Percentiles rank a stretch among this genome's conserved stretches.
These are phyloP conservation scores for Pomacea maculata DNA, from an alignment of 1,140 invertebrate species.

Conservation along the genomic window DNA sequence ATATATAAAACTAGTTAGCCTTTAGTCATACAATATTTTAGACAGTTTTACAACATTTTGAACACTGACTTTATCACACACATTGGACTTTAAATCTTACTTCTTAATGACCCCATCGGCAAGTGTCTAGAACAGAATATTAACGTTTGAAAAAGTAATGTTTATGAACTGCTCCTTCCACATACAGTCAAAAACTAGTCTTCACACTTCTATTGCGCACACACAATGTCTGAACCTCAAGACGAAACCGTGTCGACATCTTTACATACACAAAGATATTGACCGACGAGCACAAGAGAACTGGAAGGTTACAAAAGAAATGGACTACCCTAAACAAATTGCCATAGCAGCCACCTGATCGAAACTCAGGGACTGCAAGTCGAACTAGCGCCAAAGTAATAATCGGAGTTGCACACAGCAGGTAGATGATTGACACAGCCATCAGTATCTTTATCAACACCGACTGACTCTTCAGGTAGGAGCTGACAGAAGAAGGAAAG, in stretches of 20 bases:
- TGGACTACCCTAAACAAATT: constrained; percentile 2
- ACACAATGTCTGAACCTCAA: not conserved
- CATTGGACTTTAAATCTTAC: no score
- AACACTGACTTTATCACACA: no score
- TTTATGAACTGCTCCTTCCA: no score
- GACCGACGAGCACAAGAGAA: constrained; percentile 6
- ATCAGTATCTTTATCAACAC: constrained; percentile 16
- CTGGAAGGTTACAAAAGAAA: not conserved
- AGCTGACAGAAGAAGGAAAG: no score
- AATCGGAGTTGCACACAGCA: not conserved
- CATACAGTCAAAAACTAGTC: no score
- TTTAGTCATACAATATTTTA: no score
- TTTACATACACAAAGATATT: constrained; percentile 20
- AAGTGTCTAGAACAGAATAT: no score
- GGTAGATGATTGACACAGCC: constrained; percentile 6
- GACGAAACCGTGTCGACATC: constrained; percentile 14
- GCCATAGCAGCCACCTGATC: not conserved
- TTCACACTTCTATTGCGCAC: no score
- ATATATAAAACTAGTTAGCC: no score
- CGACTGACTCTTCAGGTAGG: not conserved
- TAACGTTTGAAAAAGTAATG: no score
- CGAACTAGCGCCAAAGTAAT: not conserved
- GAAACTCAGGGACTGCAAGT: not conserved
- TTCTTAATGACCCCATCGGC: no score
- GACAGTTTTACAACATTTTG: no score